These are phyloP conservation scores for Quadroppia sp. DNA, from an alignment of 2,888 invertebrate genomes.

Conservation along the genomic window DNA sequence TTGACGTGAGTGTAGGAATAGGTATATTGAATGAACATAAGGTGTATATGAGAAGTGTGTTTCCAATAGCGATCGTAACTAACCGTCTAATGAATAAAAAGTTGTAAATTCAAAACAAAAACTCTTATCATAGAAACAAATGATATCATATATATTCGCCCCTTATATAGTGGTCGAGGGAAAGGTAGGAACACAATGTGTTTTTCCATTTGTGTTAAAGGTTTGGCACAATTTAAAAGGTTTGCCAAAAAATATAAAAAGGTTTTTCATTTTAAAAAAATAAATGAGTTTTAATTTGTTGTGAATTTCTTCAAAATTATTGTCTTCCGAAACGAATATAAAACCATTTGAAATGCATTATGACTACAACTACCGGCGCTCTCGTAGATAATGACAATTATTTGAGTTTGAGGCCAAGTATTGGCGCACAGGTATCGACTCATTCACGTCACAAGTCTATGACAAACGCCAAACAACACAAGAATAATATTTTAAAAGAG, in stretches of 20 bases:
- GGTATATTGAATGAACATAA: no score
- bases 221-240: slow-evolving; percentile 1
- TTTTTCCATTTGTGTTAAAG: not conserved
- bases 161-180: not conserved
- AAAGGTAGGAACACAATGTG: not conserved
- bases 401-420: not conserved
- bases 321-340: slow-evolving; percentile 1
- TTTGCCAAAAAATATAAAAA: slow-evolving; percentile 15
- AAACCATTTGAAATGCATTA: slow-evolving; percentile 22
- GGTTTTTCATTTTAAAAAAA: no score
- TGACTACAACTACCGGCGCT: slow-evolving; percentile 13
- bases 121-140: not conserved
- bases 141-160: not conserved
- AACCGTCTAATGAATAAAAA: not conserved
- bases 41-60: not conserved
- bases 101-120: slow-evolving; percentile 27
- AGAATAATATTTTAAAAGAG: slow-evolving; percentile 40
- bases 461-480: slow-evolving; percentile 13
- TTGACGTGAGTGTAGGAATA: no score
- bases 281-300: no score
- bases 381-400: not conserved
- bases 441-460: slow-evolving; percentile 18
- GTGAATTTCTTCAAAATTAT: not conserved
- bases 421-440: slow-evolving; percentile 5
- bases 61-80: slow-evolving; percentile 32